Base-by-base conservation (phyloP, 1,140 invertebrate genomes). In the Leptinotarsa undecemlineata region DNA sequence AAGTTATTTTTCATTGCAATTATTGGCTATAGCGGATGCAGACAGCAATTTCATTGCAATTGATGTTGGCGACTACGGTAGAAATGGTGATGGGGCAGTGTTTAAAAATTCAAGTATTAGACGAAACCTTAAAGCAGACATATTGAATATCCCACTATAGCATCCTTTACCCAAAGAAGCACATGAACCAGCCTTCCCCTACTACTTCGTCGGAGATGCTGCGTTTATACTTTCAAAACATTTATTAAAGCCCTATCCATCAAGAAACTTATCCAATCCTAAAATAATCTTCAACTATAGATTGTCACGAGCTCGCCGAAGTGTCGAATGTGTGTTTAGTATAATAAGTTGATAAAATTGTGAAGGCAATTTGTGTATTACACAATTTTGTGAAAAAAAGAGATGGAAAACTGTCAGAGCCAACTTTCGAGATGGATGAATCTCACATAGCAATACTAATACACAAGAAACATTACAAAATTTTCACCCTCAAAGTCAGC, bases 201-300 rank as follows among this genome's bases (percentile, higher is more conserved):
- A n/a, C n/a, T n/a, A n/a, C n/a, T n/a, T n/a, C n/a, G n/a, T n/a
- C n/a, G n/a, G n/a, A n/a, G n/a, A n/a, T n/a, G n/a, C n/a, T n/a
- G n/a, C n/a, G n/a, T n/a, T n/a, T n/a, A n/a, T n/a, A n/a, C n/a
- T n/a, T n/a, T n/a, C n/a, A n/a, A n/a, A n/a, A n/a, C n/a, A n/a
- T n/a, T n/a, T n/a, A n/a, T n/a, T n/a, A n/a, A n/a, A n/a, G n/a
- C 48, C 48, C 73, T 88, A 82, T 75, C 77, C 78, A 60, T 79
- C 77, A 19, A 81, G 76, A 26, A 71, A 78, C 81, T 74, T 85
- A 23, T 75, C 73, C 63, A 71, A 79, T 15, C 67, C 82, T 71
- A 77, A 88, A 80, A 79, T 80, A 72, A 80, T 87, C 60, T 88
- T 85, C 77, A 87, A 89, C 73, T 88, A 88, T 72, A 79, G 82